A percentile compares a stretch with the other conserved stretches of the same genome.
Evolutionary conservation across 2,113 vertebrate genomes (phyloP).

Genomic region (Sula dactylatra): DNA sequence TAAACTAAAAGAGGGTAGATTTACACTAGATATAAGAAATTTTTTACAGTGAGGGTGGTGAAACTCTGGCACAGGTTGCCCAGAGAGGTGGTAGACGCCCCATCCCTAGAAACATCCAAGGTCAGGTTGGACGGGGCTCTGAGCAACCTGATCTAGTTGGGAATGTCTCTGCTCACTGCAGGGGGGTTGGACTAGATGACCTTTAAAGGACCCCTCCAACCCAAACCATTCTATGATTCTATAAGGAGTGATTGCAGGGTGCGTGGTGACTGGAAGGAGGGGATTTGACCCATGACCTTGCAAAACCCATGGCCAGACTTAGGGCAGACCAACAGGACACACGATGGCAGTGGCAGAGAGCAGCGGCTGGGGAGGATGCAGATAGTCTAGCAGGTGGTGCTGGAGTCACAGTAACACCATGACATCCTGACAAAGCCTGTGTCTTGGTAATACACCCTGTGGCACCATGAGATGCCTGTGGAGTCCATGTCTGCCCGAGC

Average conservation of each 20-base stretch:
- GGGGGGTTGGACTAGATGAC: too few relatives aligned
- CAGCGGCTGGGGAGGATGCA: not conserved
- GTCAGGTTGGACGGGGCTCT: too few relatives aligned
- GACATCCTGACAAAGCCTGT: not conserved
- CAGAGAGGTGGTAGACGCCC: too few relatives aligned
- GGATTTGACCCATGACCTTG: not conserved
- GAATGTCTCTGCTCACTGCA: too few relatives aligned
- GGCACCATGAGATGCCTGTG: not conserved
- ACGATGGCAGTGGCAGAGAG: not conserved
- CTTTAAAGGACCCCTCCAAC: too few relatives aligned
- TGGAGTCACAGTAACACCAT: not conserved
- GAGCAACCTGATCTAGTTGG: too few relatives aligned
- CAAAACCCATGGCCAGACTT: not conserved
- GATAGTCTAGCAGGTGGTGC: not conserved
- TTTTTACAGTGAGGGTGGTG: too few relatives aligned
- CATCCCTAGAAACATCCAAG: too few relatives aligned
- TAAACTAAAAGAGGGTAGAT: too few relatives aligned
- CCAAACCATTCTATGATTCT: too few relatives aligned
- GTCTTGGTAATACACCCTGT: not conserved
- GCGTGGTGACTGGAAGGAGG: not conserved
- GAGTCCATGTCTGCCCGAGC: not conserved
- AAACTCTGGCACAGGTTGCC: too few relatives aligned
- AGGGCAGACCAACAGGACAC: not conserved
- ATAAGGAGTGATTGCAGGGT: not conserved
- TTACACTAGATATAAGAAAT: too few relatives aligned